Conservation (phyloP, 2,113 vertebrate species). For the Psephotus haematonotus region DNA sequence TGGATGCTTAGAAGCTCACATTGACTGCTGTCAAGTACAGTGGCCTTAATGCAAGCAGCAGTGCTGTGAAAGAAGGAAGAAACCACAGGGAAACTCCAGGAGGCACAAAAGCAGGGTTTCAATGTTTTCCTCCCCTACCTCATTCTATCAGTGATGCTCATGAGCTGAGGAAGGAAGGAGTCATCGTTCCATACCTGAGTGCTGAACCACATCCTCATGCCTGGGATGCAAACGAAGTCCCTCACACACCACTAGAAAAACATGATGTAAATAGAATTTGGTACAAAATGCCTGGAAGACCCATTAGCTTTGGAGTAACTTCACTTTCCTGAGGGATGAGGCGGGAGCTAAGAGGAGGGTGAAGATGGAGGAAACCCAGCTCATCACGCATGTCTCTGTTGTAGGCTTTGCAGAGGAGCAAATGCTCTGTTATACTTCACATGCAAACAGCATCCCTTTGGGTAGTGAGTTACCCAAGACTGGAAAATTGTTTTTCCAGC, state of each 20-base stretch:
- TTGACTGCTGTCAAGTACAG: not conserved
- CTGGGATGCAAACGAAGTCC: not conserved
- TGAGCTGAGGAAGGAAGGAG: conserved; percentile 11
- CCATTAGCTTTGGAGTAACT: not conserved
- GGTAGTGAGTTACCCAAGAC: not conserved
- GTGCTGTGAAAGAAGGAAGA: not conserved
- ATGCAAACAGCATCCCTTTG: not conserved
- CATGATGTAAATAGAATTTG: not conserved
- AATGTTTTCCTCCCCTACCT: not conserved
- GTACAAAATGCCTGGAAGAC: not conserved
- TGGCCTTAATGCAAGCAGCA: not conserved
- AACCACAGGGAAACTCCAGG: not conserved
- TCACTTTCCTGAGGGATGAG: not conserved
- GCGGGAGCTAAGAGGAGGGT: not conserved
- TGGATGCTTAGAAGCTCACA: not conserved
- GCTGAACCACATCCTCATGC: conserved; percentile 54
- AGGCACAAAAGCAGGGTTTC: not conserved
- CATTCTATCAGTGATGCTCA: conserved; percentile 30
- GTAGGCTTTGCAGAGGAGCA: not conserved
- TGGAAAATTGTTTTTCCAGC: not conserved
- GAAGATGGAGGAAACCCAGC: not conserved
- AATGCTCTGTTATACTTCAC: not conserved
- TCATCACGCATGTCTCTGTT: not conserved
- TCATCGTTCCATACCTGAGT: conserved; percentile 11
- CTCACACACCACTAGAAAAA: not conserved